Conservation (phyloP, 2,888 invertebrate genomes). For the Platycheirus rosarum region DNA sequence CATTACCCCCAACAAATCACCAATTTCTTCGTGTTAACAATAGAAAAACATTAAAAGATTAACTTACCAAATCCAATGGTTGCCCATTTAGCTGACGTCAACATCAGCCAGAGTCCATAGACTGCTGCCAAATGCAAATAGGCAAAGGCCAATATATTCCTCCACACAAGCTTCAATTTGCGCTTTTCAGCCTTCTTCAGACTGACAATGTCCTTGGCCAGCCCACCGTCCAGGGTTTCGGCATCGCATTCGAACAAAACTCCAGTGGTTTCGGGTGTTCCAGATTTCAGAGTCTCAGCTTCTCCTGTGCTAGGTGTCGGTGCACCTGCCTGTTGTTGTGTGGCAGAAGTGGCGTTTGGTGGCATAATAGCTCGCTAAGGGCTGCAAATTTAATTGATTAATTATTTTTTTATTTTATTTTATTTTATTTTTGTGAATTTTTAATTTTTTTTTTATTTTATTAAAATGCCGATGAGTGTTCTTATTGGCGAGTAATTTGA, state of each 20-base stretch:
- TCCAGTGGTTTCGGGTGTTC: constrained; percentile 82
- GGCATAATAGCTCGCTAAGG: constrained; percentile 75
- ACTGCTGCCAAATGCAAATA: constrained; percentile 90
- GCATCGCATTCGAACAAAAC: constrained; percentile 87
- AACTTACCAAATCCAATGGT: constrained; percentile 90
- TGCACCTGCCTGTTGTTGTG: constrained; percentile 79
- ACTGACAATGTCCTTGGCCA: constrained; percentile 84
- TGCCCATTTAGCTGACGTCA: constrained; percentile 89
- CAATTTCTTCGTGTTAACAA: not conserved
- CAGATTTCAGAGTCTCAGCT: constrained; percentile 76
- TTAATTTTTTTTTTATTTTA: not conserved
- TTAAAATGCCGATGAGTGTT: no score
- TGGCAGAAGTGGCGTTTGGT: constrained; percentile 82
- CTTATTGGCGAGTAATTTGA: not conserved
- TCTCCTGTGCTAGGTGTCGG: constrained; percentile 76
- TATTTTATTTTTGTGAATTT: no score
- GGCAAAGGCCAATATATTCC: constrained; percentile 90
- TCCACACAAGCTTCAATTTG: constrained; percentile 88
- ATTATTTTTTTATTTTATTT: not conserved
- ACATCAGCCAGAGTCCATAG: constrained; percentile 89
- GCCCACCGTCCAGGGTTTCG: constrained; percentile 85
- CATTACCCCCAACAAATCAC: no score
- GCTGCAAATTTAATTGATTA: constrained; percentile 22
- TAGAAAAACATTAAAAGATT: not conserved
- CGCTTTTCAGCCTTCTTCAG: constrained; percentile 85